phyloP scores from a whole-genome alignment of 2,797 vertebrate genomes.

The Bucorvus abyssinicus region DNA sequence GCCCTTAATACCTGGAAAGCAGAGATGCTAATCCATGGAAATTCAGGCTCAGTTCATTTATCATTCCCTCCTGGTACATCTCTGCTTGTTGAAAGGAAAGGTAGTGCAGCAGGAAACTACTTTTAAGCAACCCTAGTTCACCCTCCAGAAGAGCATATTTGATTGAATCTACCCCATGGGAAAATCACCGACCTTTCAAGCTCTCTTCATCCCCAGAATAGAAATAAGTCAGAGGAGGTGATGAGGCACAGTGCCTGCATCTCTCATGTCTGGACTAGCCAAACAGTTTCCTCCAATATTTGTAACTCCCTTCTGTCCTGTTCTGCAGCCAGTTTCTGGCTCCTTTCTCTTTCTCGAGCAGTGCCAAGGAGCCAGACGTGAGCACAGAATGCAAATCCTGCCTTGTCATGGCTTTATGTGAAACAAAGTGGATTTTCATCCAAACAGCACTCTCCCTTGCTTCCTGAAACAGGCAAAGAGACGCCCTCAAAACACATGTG shows the following conservation, averaged over 20 bases:
- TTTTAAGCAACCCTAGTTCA: not conserved
- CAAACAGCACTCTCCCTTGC: not conserved
- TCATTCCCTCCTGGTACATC: not conserved
- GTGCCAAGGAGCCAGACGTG: constrained; percentile 13
- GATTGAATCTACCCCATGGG: not conserved
- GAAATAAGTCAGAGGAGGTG: constrained; percentile 16
- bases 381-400: constrained; percentile 34
- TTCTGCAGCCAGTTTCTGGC: not conserved
- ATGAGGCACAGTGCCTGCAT: not conserved
- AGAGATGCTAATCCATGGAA: not conserved
- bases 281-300: not conserved
- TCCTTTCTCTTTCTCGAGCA: not conserved
- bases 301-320: not conserved
- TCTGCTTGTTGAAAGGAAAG: not conserved
- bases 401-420: not conserved
- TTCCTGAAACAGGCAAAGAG: not conserved
- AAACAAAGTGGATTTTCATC: not conserved
- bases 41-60: not conserved
- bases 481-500: not conserved
- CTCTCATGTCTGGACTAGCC: not conserved
- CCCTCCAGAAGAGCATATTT: not conserved
- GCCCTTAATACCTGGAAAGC: not conserved
- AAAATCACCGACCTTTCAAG: not conserved
- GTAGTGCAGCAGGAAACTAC: not conserved
- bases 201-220: not conserved